Base-by-base conservation (phyloP, 2,113 vertebrate genomes). In the Misgurnus anguillicaudatus region DNA sequence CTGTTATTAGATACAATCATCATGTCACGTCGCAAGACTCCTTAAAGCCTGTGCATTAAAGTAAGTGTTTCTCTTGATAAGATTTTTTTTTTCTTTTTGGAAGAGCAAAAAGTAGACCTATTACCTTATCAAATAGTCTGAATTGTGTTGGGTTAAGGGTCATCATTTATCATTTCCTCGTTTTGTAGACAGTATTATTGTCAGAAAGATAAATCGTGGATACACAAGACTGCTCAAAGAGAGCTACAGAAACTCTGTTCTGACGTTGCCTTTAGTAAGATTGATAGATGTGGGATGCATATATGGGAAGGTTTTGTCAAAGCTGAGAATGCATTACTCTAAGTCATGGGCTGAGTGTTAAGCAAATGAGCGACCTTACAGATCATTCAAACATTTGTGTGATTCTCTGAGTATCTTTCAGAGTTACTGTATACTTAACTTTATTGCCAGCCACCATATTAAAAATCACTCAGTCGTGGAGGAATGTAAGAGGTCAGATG, bases 151-250 rank as follows among this genome's bases (percentile, higher is more conserved):
- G 63, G 74, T 81, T 74, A 82, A 80, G 62, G 39, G 70, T 70
- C 62, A 61, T 75, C 72, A 5, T 62, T 62, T 75, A 62, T 70
- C 69, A 31, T 68, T 81, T 81, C 19, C 55, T 58, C 24, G 21
- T 31, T 8, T 39, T 36, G 45, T 58, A 74, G 69, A 78, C 62
- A 77, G 64, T 47, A 75, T 81, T 81, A 60, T 75, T 36, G 75
- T 75, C 83, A 75, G 69, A 65, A 39, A 69, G 74, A 80, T 80
- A 80, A 78, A 80, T 71, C 75, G 57, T 6, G 69, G 55, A 62
- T 60, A 61, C 60, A 72, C 67, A 55, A 78, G 62, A 65, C 17
- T 1, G 17, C 14, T 4, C n/a, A 74, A 24, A 31, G 47, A 45
- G 60, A 60, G 38, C 66, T 42, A 31, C 24, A 31, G 24, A 2